Evolutionary conservation across 2,797 vertebrate species (phyloP), one percentile per base, ranked within the genome.

Genomic region (Brachyalestes nurse): DNA sequence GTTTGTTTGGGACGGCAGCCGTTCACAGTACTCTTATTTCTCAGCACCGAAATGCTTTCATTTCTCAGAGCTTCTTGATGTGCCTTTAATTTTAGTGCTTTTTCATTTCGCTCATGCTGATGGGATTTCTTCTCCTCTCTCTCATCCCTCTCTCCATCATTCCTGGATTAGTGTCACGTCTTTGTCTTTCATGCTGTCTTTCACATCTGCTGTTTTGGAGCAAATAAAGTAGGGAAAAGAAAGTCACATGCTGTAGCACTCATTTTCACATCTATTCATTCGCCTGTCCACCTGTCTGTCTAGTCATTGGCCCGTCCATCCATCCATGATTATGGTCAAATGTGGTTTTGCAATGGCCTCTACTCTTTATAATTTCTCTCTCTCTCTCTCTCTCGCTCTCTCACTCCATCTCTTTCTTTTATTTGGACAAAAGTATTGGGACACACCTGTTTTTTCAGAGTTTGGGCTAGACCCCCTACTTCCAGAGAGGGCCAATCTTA

Each of bases 31-130:
- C 16, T 53, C 57, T 73, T 53, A 79, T 72, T 83, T 60, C 42
- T 77, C 72, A 47, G 23, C 13, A 38, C 77, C 80, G 73, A 77
- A 71, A 77, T 78, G 23, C 23, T 80, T 79, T 72, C 45, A 78
- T 84, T 82, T 76, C 77, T 85, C 69, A 61, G 72, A 62, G 64
- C 74, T 79, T 55, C 70, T 61, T 74, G 67, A 49, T 77, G 67
- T 58, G 65, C 58, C 66, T 79, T 79, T 83, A 80, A 76, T 85
- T 83, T 81, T 62, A 73, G 72, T 74, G 45, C 34, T 74, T 70
- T 80, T 83, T 78, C 67, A 71, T 67, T 83, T 86, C 17, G 23
- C 51, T 23, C 23, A 23, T 70, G 23, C 79, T 84, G 61, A 77
- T 76, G 78, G 61, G 82, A 70, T 77, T 77, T 78, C 51, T 28